Evolutionary conservation across 2,113 vertebrate genomes (phyloP).

Genomic region (Protobothrops flavoviridis): DNA sequence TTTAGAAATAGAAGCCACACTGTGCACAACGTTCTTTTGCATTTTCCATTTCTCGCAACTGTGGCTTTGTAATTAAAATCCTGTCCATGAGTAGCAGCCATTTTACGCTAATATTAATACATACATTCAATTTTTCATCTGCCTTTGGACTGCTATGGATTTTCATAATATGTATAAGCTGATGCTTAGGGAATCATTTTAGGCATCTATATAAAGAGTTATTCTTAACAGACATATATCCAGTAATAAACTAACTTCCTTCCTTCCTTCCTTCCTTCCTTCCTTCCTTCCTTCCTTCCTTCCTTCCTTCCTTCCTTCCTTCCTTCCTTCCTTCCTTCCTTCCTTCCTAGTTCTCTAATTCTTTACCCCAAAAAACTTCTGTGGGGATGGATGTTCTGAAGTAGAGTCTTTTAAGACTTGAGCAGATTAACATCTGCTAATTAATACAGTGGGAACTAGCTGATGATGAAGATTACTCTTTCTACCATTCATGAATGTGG

Average conservation of each 20-base stretch:
- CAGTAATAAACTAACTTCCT: background rate
- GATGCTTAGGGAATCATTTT: background rate
- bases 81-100: constrained; percentile 19
- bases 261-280: background rate
- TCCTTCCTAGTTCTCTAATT: background rate
- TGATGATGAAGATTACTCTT: background rate
- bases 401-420: background rate
- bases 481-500: background rate
- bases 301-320: background rate
- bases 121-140: constrained; percentile 4
- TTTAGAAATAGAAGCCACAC: constrained; percentile 28
- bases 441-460: background rate
- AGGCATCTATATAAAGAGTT: background rate
- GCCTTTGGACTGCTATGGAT: background rate
- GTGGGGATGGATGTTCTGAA: background rate
- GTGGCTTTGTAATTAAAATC: constrained; percentile 7
- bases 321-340: background rate
- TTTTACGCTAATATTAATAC: constrained; percentile 5
- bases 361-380: background rate
- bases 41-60: constrained; percentile 26
- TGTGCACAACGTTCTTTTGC: constrained; percentile 8
- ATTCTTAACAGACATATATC: background rate
- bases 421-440: background rate
- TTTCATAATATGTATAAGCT: background rate
- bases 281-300: background rate